Percentiles rank a stretch among this genome's conserved stretches.
Evolutionary conservation across 1,140 invertebrate genomes (phyloP).

Genomic region (Hylyphantes graminicola): DNA sequence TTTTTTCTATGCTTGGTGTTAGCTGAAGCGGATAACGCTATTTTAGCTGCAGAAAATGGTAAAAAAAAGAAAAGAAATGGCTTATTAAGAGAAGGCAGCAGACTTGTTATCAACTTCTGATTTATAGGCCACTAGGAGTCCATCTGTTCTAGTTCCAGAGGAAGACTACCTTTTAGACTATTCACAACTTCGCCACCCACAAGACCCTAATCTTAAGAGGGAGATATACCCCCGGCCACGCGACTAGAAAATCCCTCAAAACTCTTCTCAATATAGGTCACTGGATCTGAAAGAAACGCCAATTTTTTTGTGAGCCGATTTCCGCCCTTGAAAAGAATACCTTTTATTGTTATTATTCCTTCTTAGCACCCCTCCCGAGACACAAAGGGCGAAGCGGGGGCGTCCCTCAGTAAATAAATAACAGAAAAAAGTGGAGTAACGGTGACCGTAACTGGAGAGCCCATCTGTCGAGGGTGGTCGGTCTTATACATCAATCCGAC

Average conservation of each 20-base stretch:
- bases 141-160: constrained; percentile 19
- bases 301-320: constrained; percentile 11
- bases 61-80: too few relatives aligned
- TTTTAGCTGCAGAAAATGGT: too few relatives aligned
- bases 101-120: too few relatives aligned
- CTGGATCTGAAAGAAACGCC: constrained; percentile 29
- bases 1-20: too few relatives aligned
- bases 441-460: constrained; percentile 37
- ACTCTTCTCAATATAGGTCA: constrained; percentile 51
- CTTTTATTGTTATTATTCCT: not conserved
- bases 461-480: constrained; percentile 42
- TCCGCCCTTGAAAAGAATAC: not conserved
- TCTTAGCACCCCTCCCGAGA: not conserved
- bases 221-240: constrained; percentile 15
- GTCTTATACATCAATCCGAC: too few relatives aligned
- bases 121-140: not conserved
- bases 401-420: constrained; percentile 36
- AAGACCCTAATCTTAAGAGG: not conserved
- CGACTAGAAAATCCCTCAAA: constrained; percentile 24
- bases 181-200: not conserved
- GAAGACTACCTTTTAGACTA: not conserved
- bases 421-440: constrained; percentile 26
- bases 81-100: too few relatives aligned
- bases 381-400: constrained; percentile 45
- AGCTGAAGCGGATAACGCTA: too few relatives aligned